Conservation (phyloP, 2,113 vertebrate genomes). For the Albula glossodonta region DNA sequence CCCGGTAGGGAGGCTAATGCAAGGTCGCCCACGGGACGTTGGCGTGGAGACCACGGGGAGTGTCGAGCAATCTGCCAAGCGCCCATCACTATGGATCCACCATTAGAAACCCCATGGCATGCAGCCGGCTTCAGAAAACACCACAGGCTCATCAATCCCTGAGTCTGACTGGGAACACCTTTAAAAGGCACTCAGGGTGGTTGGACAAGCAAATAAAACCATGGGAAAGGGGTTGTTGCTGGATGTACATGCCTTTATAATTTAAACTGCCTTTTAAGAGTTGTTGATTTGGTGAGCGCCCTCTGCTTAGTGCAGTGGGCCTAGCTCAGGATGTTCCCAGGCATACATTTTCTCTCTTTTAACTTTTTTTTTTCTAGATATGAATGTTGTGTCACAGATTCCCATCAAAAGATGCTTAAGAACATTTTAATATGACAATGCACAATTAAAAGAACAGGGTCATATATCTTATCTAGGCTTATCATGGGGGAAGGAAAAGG, state of each 20-base stretch:
- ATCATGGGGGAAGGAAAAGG: too few relatives aligned
- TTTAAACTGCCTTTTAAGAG: not conserved
- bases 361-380: not conserved
- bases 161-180: not conserved
- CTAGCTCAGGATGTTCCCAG: not conserved
- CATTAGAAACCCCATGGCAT: not conserved
- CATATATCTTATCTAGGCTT: too few relatives aligned
- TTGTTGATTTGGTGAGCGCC: not conserved
- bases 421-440: too few relatives aligned
- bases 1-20: not conserved
- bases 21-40: conserved; percentile 1
- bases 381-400: not conserved
- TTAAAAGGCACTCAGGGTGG: not conserved
- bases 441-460: too few relatives aligned
- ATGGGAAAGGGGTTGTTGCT: not conserved
- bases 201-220: conserved; percentile 1
- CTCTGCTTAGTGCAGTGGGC: not conserved
- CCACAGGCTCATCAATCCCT: not conserved
- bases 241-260: not conserved
- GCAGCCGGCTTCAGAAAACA: not conserved
- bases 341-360: not conserved
- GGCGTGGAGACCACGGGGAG: not conserved
- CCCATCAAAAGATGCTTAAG: not conserved
- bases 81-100: not conserved
- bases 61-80: not conserved